Evolutionary conservation across 2,888 invertebrate species (phyloP).

Genomic region (Eupithecia inturbata): DNA sequence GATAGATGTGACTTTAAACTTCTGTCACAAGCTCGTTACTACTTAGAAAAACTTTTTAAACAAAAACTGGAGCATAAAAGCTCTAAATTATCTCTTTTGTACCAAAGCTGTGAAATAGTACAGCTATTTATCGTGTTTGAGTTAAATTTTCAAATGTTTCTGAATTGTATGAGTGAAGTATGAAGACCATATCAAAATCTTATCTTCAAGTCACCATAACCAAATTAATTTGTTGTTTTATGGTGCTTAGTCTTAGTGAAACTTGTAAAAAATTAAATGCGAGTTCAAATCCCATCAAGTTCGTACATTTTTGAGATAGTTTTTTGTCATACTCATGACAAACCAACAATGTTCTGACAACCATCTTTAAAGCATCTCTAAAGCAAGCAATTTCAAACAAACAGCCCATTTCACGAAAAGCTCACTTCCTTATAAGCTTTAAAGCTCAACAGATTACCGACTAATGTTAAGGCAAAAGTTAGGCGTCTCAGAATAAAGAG

Average conservation of each 20-base stretch:
- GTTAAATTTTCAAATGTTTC: too few species aligned
- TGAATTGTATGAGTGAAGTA: too few species aligned
- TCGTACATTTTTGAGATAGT: too few species aligned
- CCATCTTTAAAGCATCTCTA: neutral
- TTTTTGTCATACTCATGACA: too few species aligned
- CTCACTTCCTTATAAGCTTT: conserved; percentile 28
- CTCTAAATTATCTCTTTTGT: neutral
- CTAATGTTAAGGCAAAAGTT: conserved; percentile 55
- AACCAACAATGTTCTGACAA: neutral
- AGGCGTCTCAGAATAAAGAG: conserved; percentile 62
- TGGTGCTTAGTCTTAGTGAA: too few species aligned
- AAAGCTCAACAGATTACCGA: conserved; percentile 43
- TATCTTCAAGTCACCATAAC: too few species aligned
- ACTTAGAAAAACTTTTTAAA: neutral
- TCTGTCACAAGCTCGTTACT: neutral
- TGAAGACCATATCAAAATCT: too few species aligned
- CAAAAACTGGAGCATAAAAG: conserved; percentile 2
- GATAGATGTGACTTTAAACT: conserved; percentile 7
- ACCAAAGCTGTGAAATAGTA: neutral
- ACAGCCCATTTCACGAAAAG: conserved; percentile 7
- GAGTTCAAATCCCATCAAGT: too few species aligned
- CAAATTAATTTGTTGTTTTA: too few species aligned
- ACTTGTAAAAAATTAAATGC: too few species aligned
- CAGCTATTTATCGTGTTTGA: too few species aligned
- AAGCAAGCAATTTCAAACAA: neutral